These are phyloP conservation scores for Spodoptera litura DNA, from an alignment of 1,140 invertebrate genomes.

Conservation along the genomic window DNA sequence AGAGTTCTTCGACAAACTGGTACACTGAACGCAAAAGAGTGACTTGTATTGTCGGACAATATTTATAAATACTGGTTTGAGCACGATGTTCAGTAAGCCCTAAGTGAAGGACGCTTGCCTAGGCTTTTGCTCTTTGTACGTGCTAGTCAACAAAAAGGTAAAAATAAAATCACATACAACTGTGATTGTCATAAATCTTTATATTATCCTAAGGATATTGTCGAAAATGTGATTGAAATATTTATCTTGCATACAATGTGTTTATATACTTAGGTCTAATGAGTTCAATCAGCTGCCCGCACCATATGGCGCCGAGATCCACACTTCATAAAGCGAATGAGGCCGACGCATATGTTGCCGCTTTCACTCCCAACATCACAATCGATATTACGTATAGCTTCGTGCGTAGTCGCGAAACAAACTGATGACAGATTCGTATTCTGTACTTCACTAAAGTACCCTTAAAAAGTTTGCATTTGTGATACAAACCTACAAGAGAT, in stretches of 20 bases:
- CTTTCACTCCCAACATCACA: conserved; percentile 83
- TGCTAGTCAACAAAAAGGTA: conserved; percentile 49
- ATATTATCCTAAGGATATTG: too few species aligned
- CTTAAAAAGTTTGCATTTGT: neutral
- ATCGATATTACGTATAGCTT: conserved; percentile 70
- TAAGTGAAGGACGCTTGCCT: conserved; percentile 82
- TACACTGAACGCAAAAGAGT: conserved; percentile 5
- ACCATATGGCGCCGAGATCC: conserved; percentile 82
- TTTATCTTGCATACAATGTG: neutral
- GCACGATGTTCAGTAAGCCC: conserved; percentile 78
- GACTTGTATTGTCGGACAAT: conserved; percentile 23
- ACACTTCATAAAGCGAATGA: conserved; percentile 81
- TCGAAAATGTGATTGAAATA: too few species aligned
- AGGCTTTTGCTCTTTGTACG: conserved; percentile 71
- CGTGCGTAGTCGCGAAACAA: conserved; percentile 53
- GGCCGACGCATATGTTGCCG: conserved; percentile 81
- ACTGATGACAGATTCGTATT: conserved; percentile 41
- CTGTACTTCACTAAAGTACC: neutral
- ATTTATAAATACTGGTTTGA: conserved; percentile 68
- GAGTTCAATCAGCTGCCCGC: conserved; percentile 75
- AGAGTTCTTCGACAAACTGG: neutral
- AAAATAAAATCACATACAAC: too few species aligned
- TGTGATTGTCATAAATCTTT: too few species aligned
- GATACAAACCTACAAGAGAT: conserved; percentile 1
- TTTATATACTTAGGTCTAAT: conserved; percentile 47